Conservation (phyloP, 2,113 vertebrate genomes). For the Chaenocephalus aceratus region DNA sequence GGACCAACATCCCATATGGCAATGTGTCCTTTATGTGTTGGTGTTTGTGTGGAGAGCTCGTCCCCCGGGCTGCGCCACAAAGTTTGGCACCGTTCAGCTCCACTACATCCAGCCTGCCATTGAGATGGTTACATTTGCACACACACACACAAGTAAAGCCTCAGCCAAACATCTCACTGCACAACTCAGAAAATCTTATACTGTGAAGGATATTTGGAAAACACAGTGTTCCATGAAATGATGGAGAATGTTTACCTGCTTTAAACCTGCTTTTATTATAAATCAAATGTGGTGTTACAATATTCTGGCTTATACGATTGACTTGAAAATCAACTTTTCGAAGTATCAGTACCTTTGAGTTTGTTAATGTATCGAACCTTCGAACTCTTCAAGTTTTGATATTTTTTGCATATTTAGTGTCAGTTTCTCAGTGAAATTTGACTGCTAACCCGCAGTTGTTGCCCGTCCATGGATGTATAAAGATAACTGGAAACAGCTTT, state of each 20-base stretch:
- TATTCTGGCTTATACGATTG: conserved; percentile 20
- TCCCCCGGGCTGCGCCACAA: conserved; percentile 65
- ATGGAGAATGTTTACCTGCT: conserved; percentile 48
- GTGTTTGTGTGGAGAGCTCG: conserved; percentile 1
- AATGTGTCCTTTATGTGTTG: conserved; percentile 40
- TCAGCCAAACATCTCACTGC: conserved; percentile 15
- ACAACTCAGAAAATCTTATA: conserved; percentile 30
- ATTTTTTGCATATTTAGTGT: too few species aligned
- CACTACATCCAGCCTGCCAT: conserved; percentile 59
- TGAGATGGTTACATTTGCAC: conserved; percentile 45
- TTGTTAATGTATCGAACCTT: too few species aligned
- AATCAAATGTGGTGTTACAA: not conserved
- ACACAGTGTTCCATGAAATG: not conserved
- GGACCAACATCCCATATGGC: conserved; percentile 70
- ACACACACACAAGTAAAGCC: conserved; percentile 27
- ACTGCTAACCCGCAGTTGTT: too few species aligned
- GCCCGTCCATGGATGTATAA: too few species aligned
- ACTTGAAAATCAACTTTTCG: too few species aligned
- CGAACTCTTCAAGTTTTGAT: too few species aligned
- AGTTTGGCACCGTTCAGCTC: conserved; percentile 77
- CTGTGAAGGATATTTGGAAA: conserved; percentile 18
- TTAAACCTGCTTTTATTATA: conserved; percentile 18
- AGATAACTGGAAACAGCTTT: too few species aligned
- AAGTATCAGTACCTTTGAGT: too few species aligned
- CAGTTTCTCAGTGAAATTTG: too few species aligned